Base-by-base conservation (phyloP, 2,888 invertebrate genomes). In the Mythimna vitellina region DNA sequence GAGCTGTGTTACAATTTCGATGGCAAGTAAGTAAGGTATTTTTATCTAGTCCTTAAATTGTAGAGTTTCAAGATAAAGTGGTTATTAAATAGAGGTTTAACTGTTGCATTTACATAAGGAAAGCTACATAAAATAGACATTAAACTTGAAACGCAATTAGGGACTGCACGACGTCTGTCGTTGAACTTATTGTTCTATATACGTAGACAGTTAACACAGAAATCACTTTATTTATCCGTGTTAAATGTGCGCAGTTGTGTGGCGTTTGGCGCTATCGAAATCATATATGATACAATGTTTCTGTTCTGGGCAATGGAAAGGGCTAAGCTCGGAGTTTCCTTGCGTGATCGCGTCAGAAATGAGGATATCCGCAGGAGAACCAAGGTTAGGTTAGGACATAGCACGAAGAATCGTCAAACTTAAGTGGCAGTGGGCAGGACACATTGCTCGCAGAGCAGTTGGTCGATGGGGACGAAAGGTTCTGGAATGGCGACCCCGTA, bases 91-190 rank as follows among this genome's bases (percentile, higher is more conserved):
- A 63, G 10, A 32, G 17, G 12, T 35, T 70, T 32, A 65, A 56
- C 56, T 51, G 14, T 65, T 72, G 51, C 35, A 38, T 63, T 22
- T 20, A 38, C 25, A 38, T 64, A 73, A 67, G 68, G 69, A 73
- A 76, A 76, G 61, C 60, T 74, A 73, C 67, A 74, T 64, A 81
- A 56, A 69, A 6, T 3, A 9, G 2, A 29, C 60, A 69, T n/a
- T 71, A 62, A 42, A 69, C 58, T 32, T 72, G 63, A 65, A 70
- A 17, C 85, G 80, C 68, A 85, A 71, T 73, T 85, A 71, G 53
- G 42, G 8, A 20, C 32, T 29, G 70, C 81, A 68, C 81, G 66
- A 80, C 12, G 29, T 51, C n/a, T 51, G 46, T n/a, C 9, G 46
- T 12, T 51, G 32, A 73, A 51, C 12, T 29, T 35, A 73, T 75